phyloP scores from a whole-genome alignment of 92 coral and sea anemone species.

The Porites rus region DNA sequence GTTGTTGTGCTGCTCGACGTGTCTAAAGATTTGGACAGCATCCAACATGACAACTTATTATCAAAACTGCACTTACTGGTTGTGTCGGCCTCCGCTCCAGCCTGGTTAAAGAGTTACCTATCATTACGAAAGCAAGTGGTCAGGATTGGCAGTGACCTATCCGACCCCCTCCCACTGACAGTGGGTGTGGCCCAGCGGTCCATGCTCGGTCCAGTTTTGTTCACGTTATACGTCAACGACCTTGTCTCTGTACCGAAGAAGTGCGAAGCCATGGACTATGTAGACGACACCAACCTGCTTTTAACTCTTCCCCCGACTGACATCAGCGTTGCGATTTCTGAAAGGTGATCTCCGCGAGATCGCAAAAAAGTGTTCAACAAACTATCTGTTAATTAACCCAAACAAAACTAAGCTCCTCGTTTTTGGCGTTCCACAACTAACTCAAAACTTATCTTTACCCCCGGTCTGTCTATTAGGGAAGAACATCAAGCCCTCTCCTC shows the following conservation, averaged over 20 bases:
- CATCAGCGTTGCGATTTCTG: too few relatives aligned
- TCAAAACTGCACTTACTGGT: too few relatives aligned
- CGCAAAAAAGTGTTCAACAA: too few relatives aligned
- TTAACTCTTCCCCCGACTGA: not conserved
- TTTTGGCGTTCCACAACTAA: too few relatives aligned
- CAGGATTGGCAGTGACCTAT: slow-evolving; percentile 7
- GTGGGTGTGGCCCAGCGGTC: slow-evolving; percentile 42
- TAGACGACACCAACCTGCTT: slow-evolving; percentile 20
- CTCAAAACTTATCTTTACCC: too few relatives aligned
- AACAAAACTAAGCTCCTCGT: too few relatives aligned
- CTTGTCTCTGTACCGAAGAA: too few relatives aligned
- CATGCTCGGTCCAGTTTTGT: slow-evolving; percentile 41
- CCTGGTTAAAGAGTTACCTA: slow-evolving; percentile 31
- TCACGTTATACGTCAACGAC: not conserved
- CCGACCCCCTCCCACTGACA: not conserved
- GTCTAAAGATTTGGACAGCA: slow-evolving; percentile 44
- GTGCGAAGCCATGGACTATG: slow-evolving; percentile 1
- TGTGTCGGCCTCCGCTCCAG: slow-evolving; percentile 4
- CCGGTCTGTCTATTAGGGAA: too few relatives aligned
- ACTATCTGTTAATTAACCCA: too few relatives aligned
- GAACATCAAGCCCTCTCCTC: too few relatives aligned
- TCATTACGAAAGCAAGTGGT: not conserved
- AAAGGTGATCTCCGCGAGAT: too few relatives aligned
- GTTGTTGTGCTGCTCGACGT: slow-evolving; percentile 26
- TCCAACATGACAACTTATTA: not conserved